phyloP scores from a whole-genome alignment of 2,113 vertebrate genomes.

The Oreochromis spilurus region DNA sequence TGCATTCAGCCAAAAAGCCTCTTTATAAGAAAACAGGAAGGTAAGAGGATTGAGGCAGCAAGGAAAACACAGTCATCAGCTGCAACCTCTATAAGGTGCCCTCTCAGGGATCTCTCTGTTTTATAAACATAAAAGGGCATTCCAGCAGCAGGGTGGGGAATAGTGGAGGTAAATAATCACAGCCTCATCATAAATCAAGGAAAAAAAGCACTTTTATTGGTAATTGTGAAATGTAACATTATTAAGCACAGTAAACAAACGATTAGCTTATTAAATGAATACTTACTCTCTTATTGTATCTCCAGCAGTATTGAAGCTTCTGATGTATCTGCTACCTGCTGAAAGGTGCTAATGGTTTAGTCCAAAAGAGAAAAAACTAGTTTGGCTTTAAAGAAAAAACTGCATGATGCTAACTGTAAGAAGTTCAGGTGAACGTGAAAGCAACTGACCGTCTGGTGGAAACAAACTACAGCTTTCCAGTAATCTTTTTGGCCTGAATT shows the following conservation, averaged over 20 bases:
- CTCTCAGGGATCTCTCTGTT: neutral
- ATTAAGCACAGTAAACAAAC: neutral
- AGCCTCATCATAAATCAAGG: neutral
- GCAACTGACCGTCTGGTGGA: neutral
- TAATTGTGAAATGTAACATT: neutral
- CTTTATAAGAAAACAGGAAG: constrained; percentile 31
- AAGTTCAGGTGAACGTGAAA: neutral
- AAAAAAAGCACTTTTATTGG: neutral
- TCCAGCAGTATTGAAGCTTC: neutral
- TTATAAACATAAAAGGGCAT: neutral
- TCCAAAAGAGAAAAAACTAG: neutral
- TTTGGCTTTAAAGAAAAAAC: neutral
- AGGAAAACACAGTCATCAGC: neutral
- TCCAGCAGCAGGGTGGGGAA: neutral
- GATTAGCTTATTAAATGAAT: neutral
- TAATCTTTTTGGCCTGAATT: neutral
- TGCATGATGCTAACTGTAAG: neutral
- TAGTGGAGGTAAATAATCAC: neutral
- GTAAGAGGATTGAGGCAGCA: constrained; percentile 24
- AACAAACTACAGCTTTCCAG: neutral
- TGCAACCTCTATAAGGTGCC: neutral
- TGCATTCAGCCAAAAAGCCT: constrained; percentile 27
- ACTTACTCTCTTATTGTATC: neutral
- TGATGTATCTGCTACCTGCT: neutral
- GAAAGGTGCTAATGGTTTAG: neutral